phyloP scores from a whole-genome alignment of 2,113 vertebrate species.

The Blennius ocellaris region DNA sequence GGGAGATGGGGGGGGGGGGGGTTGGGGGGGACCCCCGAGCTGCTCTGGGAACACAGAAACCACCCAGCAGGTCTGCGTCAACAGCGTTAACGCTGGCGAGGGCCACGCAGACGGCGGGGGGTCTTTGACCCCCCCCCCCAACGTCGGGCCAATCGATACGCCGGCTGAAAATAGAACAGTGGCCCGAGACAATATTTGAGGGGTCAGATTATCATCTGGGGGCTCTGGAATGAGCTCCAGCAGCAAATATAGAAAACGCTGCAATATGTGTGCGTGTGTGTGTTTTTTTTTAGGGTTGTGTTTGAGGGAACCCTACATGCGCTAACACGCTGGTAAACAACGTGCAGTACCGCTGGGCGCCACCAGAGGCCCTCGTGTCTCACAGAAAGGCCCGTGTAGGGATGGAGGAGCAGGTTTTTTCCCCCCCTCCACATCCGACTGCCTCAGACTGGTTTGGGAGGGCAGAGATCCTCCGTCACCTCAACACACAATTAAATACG shows the following conservation, averaged over 20 bases:
- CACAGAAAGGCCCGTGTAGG: conserved; percentile 38
- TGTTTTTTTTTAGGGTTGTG: conserved; percentile 13
- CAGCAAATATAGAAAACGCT: too few species aligned
- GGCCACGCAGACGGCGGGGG: neutral
- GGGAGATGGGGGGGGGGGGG: too few species aligned
- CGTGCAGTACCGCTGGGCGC: conserved; percentile 55
- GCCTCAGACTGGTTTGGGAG: conserved; percentile 78
- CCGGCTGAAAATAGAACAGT: conserved; percentile 54
- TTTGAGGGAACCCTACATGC: conserved; percentile 22
- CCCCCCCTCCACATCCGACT: conserved; percentile 63
- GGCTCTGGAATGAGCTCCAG: too few species aligned
- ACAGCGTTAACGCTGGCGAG: conserved; percentile 1
- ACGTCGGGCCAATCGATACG: too few species aligned
- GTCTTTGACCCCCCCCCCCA: too few species aligned
- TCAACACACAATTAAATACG: too few species aligned
- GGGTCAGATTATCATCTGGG: neutral
- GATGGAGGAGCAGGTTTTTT: conserved; percentile 44
- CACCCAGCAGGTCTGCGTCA: neutral
- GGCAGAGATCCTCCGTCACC: too few species aligned
- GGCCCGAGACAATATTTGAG: conserved; percentile 33
- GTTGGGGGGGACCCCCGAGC: neutral
- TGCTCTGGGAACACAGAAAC: conserved; percentile 13
- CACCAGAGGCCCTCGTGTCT: conserved; percentile 72
- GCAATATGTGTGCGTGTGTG: too few species aligned
- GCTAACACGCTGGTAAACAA: conserved; percentile 75